These are phyloP conservation scores for Danio aesculapii DNA, from an alignment of 2,797 vertebrate genomes.

Conservation along the genomic window DNA sequence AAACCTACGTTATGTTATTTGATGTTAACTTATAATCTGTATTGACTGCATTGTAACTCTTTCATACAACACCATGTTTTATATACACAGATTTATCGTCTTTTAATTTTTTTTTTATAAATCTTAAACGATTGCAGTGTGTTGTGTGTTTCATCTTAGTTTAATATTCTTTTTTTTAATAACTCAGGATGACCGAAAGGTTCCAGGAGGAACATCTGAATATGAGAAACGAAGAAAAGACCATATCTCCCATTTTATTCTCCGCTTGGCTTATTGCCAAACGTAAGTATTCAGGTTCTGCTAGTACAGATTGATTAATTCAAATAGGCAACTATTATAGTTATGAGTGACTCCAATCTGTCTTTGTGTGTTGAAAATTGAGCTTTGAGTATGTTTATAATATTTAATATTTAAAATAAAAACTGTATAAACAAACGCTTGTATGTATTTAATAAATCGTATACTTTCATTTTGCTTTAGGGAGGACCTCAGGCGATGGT, in stretches of 20 bases:
- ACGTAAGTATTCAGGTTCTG: conserved; percentile 82
- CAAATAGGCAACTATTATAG: not conserved
- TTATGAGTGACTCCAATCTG: not conserved
- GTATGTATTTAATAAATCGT: not conserved
- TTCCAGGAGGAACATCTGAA: conserved; percentile 68
- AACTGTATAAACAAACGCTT: too few species aligned
- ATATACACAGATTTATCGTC: not conserved
- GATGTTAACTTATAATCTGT: not conserved
- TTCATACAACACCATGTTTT: not conserved
- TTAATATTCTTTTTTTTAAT: not conserved
- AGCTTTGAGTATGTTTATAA: not conserved
- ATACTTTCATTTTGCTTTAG: conserved; percentile 70
- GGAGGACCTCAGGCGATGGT: conserved; percentile 96
- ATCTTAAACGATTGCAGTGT: not conserved
- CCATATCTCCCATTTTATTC: conserved; percentile 96
- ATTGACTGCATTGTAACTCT: not conserved
- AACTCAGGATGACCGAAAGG: conserved; percentile 72
- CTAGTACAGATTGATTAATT: not conserved
- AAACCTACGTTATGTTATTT: not conserved
- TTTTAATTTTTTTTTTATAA: too few species aligned
- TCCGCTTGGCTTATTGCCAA: conserved; percentile 97
- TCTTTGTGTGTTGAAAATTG: not conserved
- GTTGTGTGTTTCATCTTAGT: not conserved
- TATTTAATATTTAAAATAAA: not conserved
- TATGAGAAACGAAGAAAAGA: conserved; percentile 90